A percentile compares a stretch with the other conserved stretches of the same genome.
These are phyloP conservation scores for Drosophila oshimai DNA, from an alignment of 1,140 invertebrate species.

Conservation along the genomic window DNA sequence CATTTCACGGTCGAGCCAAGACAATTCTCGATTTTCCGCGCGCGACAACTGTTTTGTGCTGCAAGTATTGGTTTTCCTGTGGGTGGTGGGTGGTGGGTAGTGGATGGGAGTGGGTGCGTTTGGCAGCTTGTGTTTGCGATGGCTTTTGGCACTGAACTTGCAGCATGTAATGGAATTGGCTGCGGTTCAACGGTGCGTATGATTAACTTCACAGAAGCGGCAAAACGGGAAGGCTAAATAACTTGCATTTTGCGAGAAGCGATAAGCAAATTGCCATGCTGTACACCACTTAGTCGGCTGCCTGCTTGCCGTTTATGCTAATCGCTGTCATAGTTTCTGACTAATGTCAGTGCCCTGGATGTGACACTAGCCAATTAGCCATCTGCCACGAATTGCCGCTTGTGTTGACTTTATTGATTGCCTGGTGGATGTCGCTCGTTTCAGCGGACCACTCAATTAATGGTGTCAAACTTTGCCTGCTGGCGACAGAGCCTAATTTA, in stretches of 20 bases:
- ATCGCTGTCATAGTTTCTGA: conserved; percentile 30
- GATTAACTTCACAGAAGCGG: conserved; percentile 36
- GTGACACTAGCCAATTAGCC: conserved; percentile 32
- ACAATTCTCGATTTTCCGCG: conserved; percentile 22
- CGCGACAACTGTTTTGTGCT: conserved; percentile 18
- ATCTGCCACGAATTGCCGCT: not conserved
- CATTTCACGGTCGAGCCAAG: conserved; percentile 37
- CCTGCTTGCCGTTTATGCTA: conserved; percentile 27
- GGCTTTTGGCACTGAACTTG: conserved; percentile 35
- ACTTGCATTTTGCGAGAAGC: conserved; percentile 16
- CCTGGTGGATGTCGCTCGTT: conserved; percentile 3
- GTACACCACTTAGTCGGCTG: not conserved
- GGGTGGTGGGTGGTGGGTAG: not conserved
- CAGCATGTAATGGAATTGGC: conserved; percentile 41
- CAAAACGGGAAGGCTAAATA: conserved; percentile 5
- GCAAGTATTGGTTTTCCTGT: conserved; percentile 16
- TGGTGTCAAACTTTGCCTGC: not conserved
- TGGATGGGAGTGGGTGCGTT: not conserved
- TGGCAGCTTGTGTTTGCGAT: not conserved
- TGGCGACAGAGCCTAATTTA: conserved; percentile 21
- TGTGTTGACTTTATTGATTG: conserved; percentile 45
- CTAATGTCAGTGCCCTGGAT: not conserved
- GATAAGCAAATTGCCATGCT: not conserved
- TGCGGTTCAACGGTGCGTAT: conserved; percentile 55
- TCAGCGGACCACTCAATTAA: conserved; percentile 16